Percentiles rank a stretch among this genome's conserved stretches.
phyloP scores from a whole-genome alignment of 2,797 vertebrate genomes.

The Rhinichthys osculus region DNA sequence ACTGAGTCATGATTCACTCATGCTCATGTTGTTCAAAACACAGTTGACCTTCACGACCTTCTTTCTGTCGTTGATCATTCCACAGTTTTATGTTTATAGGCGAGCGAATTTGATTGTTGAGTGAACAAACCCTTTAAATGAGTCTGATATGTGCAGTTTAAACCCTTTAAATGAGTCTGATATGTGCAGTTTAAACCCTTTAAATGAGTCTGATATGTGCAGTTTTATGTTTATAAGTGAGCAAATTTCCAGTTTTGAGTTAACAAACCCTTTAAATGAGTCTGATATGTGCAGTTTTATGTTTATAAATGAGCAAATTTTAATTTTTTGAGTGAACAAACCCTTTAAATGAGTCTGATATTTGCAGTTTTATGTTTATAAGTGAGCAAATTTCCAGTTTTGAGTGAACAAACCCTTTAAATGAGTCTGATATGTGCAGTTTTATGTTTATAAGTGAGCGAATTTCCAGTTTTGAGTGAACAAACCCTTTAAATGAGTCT shows the following conservation, averaged over 20 bases:
- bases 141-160: not conserved
- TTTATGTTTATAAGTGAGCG: not conserved
- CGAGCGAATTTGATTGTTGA: not conserved
- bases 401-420: no score
- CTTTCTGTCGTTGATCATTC: not conserved
- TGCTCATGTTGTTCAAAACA: not conserved
- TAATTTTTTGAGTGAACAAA: not conserved
- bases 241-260: not conserved
- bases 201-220: constrained; percentile 50
- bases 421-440: not conserved
- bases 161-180: no score
- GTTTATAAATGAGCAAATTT: not conserved
- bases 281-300: constrained; percentile 41
- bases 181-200: constrained; percentile 14
- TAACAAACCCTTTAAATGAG: not conserved
- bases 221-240: not conserved
- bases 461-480: not conserved
- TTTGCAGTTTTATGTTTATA: constrained; percentile 58
- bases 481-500: not conserved
- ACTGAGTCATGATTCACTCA: not conserved
- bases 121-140: not conserved
- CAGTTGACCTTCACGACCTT: not conserved
- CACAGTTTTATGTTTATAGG: not conserved
- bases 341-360: constrained; percentile 51
- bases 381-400: accelerated